phyloP scores from a whole-genome alignment of 2,797 vertebrate species.

The Uromys caudimaculatus region DNA sequence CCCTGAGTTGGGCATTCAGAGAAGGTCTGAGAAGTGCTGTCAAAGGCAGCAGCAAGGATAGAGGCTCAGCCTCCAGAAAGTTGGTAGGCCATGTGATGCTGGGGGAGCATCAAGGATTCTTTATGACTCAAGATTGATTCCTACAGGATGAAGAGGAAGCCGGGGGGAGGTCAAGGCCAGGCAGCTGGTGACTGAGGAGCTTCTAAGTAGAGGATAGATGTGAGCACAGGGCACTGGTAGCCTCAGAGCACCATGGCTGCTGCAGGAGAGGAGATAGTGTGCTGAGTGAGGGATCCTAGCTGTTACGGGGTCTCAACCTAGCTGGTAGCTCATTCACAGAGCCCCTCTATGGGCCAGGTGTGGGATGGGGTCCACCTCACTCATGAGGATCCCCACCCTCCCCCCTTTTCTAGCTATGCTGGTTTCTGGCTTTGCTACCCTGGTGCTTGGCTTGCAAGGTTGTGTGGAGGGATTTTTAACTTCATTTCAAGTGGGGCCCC shows the following conservation, averaged over 20 bases:
- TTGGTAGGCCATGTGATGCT: rapidly evolving
- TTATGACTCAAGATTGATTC: not conserved
- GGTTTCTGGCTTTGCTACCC: not conserved
- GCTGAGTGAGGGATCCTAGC: rapidly evolving
- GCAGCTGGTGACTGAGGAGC: not conserved
- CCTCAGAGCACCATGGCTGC: not conserved
- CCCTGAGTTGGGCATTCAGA: not conserved
- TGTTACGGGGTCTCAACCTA: not conserved
- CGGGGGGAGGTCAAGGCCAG: not conserved
- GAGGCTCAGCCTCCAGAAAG: not conserved
- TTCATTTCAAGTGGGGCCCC: not conserved
- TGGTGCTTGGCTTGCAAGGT: not conserved
- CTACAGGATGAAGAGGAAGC: not conserved
- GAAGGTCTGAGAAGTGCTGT: not conserved
- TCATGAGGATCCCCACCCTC: not conserved
- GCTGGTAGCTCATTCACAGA: not conserved
- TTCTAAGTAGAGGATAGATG: not conserved
- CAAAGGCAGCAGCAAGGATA: not conserved
- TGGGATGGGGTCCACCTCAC: not conserved
- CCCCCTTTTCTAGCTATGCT: no score
- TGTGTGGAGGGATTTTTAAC: not conserved
- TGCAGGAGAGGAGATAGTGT: not conserved
- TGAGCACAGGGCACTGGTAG: rapidly evolving
- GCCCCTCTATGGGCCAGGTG: not conserved
- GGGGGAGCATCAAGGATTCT: not conserved